phyloP scores from a whole-genome alignment of 2,797 vertebrate species.

The Vespertilio murinus region DNA sequence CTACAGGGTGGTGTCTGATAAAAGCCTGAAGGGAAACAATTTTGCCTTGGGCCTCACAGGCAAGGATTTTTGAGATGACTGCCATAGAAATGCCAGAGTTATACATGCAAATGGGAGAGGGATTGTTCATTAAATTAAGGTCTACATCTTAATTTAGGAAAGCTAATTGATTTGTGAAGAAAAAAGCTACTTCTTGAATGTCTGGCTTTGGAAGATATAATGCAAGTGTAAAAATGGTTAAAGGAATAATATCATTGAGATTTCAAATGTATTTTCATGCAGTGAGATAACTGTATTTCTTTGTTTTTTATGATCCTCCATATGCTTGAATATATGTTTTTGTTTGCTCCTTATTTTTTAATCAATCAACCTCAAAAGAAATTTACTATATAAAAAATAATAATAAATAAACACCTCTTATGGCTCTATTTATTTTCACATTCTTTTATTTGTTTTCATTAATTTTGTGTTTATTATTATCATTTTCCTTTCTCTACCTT shows the following conservation, averaged over 20 bases:
- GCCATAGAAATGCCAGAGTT: neutral
- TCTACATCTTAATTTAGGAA: constrained; percentile 50
- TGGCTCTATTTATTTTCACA: neutral
- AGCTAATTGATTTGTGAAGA: constrained; percentile 3
- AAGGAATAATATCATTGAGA: neutral
- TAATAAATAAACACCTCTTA: neutral
- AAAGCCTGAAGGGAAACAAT: constrained; percentile 61
- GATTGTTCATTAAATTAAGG: constrained; percentile 15
- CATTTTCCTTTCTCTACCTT: neutral
- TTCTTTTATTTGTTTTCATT: neutral
- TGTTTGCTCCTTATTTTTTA: neutral
- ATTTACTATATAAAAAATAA: neutral
- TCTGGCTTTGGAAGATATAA: neutral
- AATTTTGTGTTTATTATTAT: neutral
- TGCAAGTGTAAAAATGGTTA: neutral
- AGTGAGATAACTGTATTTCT: neutral
- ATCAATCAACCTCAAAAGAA: neutral
- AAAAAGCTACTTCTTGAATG: neutral
- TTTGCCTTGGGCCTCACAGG: constrained; percentile 29
- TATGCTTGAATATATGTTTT: neutral
- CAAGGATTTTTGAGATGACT: neutral
- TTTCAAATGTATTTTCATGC: neutral
- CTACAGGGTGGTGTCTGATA: neutral
- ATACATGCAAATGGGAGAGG: neutral
- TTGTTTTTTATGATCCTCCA: neutral